phyloP scores from a whole-genome alignment of 2,113 vertebrate genomes.

The Procavia capensis region DNA sequence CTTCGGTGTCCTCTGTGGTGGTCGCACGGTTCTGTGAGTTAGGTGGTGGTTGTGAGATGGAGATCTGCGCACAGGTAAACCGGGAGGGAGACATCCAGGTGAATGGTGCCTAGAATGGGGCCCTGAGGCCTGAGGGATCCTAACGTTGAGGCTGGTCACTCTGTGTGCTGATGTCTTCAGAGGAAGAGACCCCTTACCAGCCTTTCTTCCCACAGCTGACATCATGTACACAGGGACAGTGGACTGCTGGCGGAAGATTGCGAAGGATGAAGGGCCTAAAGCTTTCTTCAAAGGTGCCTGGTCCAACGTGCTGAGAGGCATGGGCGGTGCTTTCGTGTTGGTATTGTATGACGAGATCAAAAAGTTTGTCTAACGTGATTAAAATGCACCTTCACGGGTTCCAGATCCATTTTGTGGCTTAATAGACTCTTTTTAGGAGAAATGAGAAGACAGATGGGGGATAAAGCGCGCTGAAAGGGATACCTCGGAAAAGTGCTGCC shows the following conservation, averaged over 20 bases:
- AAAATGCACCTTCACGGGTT: constrained; percentile 81
- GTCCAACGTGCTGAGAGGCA: constrained; percentile 99
- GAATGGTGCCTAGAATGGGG: not conserved
- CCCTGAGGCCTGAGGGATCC: not conserved
- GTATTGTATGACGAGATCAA: constrained; percentile 99
- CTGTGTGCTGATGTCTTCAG: not conserved
- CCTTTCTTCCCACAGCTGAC: constrained; percentile 92
- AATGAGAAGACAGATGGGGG: constrained; percentile 74
- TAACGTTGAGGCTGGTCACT: not conserved
- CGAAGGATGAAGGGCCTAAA: constrained; percentile 94
- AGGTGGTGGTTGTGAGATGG: not conserved
- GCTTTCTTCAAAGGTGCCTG: constrained; percentile 99
- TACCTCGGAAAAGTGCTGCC: constrained; percentile 68
- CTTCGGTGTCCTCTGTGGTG: not conserved
- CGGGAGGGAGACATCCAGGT: not conserved
- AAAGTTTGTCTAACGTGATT: constrained; percentile 91
- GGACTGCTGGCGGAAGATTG: constrained; percentile 98
- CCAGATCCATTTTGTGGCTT: constrained; percentile 87
- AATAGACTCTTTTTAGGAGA: constrained; percentile 89
- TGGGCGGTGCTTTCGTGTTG: constrained; percentile 98
- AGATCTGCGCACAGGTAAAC: not conserved
- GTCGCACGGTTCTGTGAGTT: not conserved
- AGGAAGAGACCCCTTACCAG: constrained; percentile 55
- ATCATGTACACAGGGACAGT: constrained; percentile 99
- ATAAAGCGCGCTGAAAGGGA: constrained; percentile 77